A percentile compares a stretch with the other conserved stretches of the same genome.
phyloP scores from a whole-genome alignment of 2,113 vertebrate genomes.

The Pseudonaja textilis region DNA sequence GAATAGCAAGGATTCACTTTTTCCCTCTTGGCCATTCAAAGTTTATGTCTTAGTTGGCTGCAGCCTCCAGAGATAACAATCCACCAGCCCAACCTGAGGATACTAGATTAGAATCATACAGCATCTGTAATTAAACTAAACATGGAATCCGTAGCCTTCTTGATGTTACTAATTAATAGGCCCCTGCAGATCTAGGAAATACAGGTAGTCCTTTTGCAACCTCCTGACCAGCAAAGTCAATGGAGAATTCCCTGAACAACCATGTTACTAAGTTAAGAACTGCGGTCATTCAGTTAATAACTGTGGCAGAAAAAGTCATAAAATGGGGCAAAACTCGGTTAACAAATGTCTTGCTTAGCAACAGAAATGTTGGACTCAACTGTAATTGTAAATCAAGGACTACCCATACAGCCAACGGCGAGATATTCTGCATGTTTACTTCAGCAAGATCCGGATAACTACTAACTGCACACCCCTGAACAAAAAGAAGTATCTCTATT shows the following conservation, averaged over 20 bases:
- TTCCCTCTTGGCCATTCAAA: not conserved
- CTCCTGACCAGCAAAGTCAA: not conserved
- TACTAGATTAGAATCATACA: not conserved
- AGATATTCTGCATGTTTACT: not conserved
- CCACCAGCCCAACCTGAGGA: not conserved
- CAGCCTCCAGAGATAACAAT: not conserved
- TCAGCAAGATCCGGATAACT: not conserved
- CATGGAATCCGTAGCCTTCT: not conserved
- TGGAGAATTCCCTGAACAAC: not conserved
- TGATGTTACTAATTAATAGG: not conserved
- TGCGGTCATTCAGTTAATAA: not conserved
- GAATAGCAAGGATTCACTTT: not conserved
- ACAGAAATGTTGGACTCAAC: not conserved
- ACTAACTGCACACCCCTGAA: not conserved
- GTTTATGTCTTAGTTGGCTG: not conserved
- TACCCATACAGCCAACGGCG: not conserved
- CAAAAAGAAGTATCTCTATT: not conserved
- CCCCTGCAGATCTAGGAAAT: not conserved
- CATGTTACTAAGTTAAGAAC: not conserved
- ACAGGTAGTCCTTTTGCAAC: not conserved
- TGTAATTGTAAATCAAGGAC: not conserved
- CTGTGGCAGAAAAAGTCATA: not conserved
- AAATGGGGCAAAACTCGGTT: not conserved
- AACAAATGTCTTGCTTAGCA: not conserved
- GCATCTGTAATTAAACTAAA: not conserved